Conservation (phyloP, 2,888 invertebrate species). For the Drosophila meridiana region DNA sequence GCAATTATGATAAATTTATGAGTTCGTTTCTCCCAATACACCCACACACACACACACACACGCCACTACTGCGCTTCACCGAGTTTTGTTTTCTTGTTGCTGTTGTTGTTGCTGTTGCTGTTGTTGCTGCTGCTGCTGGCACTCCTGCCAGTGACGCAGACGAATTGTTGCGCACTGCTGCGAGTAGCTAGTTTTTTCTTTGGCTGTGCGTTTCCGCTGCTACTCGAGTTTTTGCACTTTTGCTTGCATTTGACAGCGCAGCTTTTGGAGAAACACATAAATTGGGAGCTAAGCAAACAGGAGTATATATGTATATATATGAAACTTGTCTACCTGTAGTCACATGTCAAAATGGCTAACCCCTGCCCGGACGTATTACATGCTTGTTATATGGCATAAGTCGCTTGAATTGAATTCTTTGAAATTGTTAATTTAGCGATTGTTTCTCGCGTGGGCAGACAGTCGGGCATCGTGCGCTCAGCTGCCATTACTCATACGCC, state of each 20-base stretch:
- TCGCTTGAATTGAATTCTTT: constrained; percentile 1
- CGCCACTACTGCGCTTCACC: constrained; percentile 47
- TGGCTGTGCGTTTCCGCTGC: constrained; percentile 31
- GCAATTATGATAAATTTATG: constrained; percentile 82
- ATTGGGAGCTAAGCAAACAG: constrained; percentile 30
- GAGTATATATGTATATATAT: too few relatives aligned
- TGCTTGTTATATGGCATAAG: not conserved
- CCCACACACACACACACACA: constrained; percentile 24
- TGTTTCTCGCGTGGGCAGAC: constrained; percentile 49
- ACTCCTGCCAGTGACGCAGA: constrained; percentile 69
- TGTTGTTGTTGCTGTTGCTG: not conserved
- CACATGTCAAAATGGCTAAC: not conserved
- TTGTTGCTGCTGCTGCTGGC: constrained; percentile 13
- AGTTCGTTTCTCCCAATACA: constrained; percentile 78
- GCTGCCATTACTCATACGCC: constrained; percentile 75
- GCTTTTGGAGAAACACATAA: constrained; percentile 35
- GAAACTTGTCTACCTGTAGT: not conserved
- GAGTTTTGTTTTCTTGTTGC: constrained; percentile 36
- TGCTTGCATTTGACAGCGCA: constrained; percentile 58
- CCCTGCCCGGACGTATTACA: not conserved
- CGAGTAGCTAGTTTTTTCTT: constrained; percentile 32
- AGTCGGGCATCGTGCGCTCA: constrained; percentile 41
- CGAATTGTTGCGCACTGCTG: constrained; percentile 58
- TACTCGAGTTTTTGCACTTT: constrained; percentile 34
- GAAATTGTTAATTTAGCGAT: constrained; percentile 4